Conservation (phyloP, 1,140 invertebrate species). For the Drosophila parabipectinata region DNA sequence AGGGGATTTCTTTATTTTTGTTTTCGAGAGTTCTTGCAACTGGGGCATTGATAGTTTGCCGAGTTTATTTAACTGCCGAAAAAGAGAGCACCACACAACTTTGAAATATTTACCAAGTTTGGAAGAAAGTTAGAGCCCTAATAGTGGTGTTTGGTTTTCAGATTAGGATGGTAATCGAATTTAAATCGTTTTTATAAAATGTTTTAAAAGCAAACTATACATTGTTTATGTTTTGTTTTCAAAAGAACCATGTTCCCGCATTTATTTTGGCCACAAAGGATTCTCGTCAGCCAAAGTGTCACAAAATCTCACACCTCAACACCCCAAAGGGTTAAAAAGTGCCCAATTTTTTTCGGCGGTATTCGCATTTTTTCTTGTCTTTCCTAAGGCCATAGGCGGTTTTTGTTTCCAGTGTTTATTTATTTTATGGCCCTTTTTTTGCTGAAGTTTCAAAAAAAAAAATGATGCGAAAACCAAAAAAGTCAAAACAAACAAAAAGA, state of each 20-base stretch:
- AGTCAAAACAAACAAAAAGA: conserved; percentile 23
- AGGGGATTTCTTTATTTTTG: conserved; percentile 1
- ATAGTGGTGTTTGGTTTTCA: neutral
- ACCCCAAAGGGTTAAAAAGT: conserved; percentile 40
- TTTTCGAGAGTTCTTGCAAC: conserved; percentile 8
- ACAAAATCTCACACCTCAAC: conserved; percentile 40
- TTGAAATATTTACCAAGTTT: neutral
- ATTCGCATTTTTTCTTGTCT: conserved; percentile 11
- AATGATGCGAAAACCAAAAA: too few species aligned
- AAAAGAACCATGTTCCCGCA: neutral
- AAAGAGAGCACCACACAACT: conserved; percentile 9
- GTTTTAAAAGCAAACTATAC: neutral
- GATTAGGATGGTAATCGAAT: conserved; percentile 1
- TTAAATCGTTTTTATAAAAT: neutral
- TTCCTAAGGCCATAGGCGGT: conserved; percentile 21
- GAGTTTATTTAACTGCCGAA: conserved; percentile 30
- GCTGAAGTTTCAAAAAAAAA: conserved; percentile 45
- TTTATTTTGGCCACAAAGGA: neutral
- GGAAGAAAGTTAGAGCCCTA: conserved; percentile 32
- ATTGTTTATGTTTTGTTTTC: neutral
- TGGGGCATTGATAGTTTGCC: conserved; percentile 31
- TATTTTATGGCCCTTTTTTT: conserved; percentile 62
- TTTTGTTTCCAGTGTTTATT: conserved; percentile 60
- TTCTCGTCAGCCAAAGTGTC: conserved; percentile 31
- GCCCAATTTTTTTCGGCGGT: conserved; percentile 9